Conservation (phyloP, 1,140 invertebrate genomes). For the Drosophila seguyi region DNA sequence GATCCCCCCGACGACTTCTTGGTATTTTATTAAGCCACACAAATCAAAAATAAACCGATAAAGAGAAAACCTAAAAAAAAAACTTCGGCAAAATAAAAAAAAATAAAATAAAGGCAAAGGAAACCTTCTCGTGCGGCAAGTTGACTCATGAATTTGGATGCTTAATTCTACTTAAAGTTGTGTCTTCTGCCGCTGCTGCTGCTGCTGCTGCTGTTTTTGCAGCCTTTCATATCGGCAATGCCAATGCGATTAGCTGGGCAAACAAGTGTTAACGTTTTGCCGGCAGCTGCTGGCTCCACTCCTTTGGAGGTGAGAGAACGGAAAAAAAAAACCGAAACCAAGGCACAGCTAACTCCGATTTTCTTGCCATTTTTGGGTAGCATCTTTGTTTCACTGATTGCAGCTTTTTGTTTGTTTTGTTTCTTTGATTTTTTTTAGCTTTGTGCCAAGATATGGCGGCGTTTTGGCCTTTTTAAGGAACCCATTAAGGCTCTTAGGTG, state of each 20-base stretch:
- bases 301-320: slow-evolving; percentile 70
- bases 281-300: slow-evolving; percentile 69
- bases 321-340: slow-evolving; percentile 35
- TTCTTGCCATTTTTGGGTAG: slow-evolving; percentile 75
- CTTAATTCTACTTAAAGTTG: slow-evolving; percentile 76
- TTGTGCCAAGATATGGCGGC: slow-evolving; percentile 64
- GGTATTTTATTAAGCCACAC: slow-evolving; percentile 84
- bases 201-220: slow-evolving; percentile 37
- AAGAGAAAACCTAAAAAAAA: slow-evolving; percentile 31
- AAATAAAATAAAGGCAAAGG: slow-evolving; percentile 34
- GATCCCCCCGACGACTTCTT: slow-evolving; percentile 64
- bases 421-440: slow-evolving; percentile 40
- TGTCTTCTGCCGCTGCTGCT: slow-evolving; percentile 46
- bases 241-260: slow-evolving; percentile 69
- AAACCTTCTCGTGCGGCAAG: slow-evolving; percentile 59
- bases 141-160: slow-evolving; percentile 81
- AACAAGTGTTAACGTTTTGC: slow-evolving; percentile 80
- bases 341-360: slow-evolving; percentile 32
- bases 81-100: slow-evolving; percentile 17
- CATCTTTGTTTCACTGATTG: slow-evolving; percentile 67
- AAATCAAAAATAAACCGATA: slow-evolving; percentile 71
- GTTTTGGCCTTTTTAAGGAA: slow-evolving; percentile 23
- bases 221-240: slow-evolving; percentile 58
- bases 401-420: slow-evolving; percentile 11
- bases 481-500: slow-evolving; percentile 33